Percentiles rank a stretch among this genome's conserved stretches.
Conservation (phyloP, 1,140 invertebrate species). For the Pseudomyrmex gracilis region DNA sequence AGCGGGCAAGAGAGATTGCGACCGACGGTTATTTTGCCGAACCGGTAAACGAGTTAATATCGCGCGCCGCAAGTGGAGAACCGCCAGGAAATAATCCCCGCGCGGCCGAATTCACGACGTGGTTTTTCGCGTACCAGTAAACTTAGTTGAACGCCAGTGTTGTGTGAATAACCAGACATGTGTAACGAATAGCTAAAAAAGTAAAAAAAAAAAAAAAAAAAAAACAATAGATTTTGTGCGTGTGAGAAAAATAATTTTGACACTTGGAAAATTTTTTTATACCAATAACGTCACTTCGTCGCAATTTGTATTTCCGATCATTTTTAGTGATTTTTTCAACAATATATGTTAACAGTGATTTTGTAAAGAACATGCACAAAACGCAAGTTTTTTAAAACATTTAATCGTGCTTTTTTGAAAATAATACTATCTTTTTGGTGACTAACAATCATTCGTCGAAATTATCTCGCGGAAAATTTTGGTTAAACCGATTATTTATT, state of each 20-base stretch:
- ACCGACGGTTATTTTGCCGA: not conserved
- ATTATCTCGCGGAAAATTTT: constrained; percentile 42
- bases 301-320: not conserved
- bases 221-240: not conserved
- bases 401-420: not conserved
- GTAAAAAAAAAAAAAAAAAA: too few species aligned
- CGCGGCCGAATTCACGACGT: too few species aligned
- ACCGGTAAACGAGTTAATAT: constrained; percentile 21
- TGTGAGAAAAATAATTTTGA: not conserved
- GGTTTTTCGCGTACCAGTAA: constrained; percentile 3
- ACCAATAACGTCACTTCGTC: not conserved
- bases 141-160: constrained; percentile 13
- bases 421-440: constrained; percentile 3
- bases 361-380: not conserved
- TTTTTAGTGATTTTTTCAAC: not conserved
- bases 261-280: not conserved
- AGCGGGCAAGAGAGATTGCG: not conserved
- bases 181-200: not conserved
- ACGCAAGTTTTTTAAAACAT: not conserved
- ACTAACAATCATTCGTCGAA: constrained; percentile 16
- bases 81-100: not conserved
- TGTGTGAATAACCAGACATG: not conserved
- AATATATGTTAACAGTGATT: constrained; percentile 11
- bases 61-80: constrained; percentile 18
- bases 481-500: constrained; percentile 53